phyloP scores from a whole-genome alignment of 1,140 invertebrate genomes.

The Heterodera schachtii region DNA sequence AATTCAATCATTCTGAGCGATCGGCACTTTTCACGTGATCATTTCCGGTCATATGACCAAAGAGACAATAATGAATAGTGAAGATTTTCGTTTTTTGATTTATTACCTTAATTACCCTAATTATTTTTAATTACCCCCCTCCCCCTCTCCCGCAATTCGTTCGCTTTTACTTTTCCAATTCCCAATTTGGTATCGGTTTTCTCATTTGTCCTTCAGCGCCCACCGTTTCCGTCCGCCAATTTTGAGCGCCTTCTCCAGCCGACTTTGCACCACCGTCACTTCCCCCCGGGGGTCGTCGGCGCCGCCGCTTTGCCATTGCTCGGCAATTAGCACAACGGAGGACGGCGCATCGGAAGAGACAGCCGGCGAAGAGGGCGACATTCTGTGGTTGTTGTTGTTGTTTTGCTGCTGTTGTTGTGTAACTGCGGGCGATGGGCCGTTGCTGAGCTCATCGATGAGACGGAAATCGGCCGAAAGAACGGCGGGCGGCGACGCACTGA shows the following conservation, averaged over 20 bases:
- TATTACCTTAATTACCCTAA: background rate
- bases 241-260: conserved; percentile 6
- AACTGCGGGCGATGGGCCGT: conserved; percentile 9
- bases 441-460: conserved; percentile 25
- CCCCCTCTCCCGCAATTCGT: background rate
- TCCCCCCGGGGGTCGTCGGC: conserved; percentile 12
- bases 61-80: background rate
- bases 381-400: background rate
- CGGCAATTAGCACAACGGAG: conserved; percentile 19
- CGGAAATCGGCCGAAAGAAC: conserved; percentile 15
- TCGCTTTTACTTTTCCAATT: background rate
- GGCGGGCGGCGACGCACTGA: conserved; percentile 8
- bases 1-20: background rate
- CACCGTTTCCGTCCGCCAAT: conserved; percentile 22
- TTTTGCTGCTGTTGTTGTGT: background rate
- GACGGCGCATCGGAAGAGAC: conserved; percentile 2
- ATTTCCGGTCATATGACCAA: background rate
- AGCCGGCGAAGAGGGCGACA: conserved; percentile 9
- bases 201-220: background rate
- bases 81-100: background rate
- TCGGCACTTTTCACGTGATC: background rate
- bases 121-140: background rate
- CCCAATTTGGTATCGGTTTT: no score
- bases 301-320: background rate
- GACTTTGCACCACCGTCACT: conserved; percentile 8